phyloP scores from a whole-genome alignment of 2,797 vertebrate genomes.

The Dermochelys coriacea region DNA sequence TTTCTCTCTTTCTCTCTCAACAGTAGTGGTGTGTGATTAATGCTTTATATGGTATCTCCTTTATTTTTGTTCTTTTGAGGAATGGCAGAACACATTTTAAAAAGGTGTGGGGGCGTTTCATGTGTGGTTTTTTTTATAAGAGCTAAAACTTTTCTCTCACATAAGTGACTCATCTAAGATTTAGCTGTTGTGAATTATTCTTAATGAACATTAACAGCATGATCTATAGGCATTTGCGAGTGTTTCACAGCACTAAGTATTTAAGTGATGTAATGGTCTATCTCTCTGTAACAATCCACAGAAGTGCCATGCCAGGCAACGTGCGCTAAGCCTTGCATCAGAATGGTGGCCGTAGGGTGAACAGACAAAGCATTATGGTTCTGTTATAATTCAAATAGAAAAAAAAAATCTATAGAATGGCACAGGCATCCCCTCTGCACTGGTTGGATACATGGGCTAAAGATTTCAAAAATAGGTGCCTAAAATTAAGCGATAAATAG shows the following conservation, averaged over 20 bases:
- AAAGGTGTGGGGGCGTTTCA: not conserved
- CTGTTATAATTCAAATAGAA: not conserved
- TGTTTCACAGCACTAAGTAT: not conserved
- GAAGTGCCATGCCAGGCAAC: not conserved
- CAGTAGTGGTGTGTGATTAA: not conserved
- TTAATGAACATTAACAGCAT: not conserved
- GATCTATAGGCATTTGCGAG: not conserved
- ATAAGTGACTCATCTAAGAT: not conserved
- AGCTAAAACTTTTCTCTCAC: not conserved
- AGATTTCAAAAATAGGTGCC: not conserved
- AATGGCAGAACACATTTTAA: not conserved
- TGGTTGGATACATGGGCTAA: not conserved
- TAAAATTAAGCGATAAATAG: not conserved
- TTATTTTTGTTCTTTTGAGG: not conserved
- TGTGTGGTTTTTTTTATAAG: not conserved
- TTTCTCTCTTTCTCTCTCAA: not conserved
- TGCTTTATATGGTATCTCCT: not conserved
- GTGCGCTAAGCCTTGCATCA: not conserved
- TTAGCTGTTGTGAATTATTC: not conserved
- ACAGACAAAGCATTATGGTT: not conserved
- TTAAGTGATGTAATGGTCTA: not conserved
- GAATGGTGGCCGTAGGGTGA: constrained; percentile 10
- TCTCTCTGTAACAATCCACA: not conserved
- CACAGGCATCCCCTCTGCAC: not conserved
- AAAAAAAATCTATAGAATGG: not conserved